Conservation (phyloP, 2,797 vertebrate genomes). For the Adelosebastes latens region DNA sequence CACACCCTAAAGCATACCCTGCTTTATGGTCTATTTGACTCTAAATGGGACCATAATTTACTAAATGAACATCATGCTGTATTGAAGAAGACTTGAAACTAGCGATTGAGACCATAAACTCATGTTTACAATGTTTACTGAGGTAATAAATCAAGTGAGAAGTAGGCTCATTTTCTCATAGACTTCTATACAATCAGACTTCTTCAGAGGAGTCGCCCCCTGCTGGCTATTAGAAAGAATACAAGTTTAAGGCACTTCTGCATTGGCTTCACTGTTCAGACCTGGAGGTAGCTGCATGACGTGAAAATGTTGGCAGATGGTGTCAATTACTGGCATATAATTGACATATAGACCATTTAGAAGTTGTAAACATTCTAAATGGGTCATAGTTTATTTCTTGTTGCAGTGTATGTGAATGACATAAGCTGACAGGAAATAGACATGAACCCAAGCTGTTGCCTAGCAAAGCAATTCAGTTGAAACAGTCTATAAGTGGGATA, state of each 20-base stretch:
- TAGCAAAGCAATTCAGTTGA: neutral
- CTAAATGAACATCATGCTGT: too few relatives aligned
- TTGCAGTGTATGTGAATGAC: neutral
- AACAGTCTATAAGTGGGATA: neutral
- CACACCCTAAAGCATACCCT: too few relatives aligned
- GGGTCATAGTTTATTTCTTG: neutral
- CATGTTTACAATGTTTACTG: too few relatives aligned
- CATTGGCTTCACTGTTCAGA: too few relatives aligned
- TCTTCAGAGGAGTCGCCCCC: neutral
- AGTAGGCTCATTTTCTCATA: neutral
- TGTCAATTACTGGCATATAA: neutral
- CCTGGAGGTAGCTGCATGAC: neutral
- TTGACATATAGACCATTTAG: neutral
- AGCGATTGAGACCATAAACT: too few relatives aligned
- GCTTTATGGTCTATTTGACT: too few relatives aligned
- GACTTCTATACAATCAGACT: neutral
- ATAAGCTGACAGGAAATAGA: neutral
- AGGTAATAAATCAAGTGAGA: too few relatives aligned
- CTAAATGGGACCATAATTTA: too few relatives aligned
- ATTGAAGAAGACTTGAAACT: too few relatives aligned
- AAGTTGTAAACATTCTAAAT: too few relatives aligned
- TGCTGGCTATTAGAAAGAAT: rapidly evolving
- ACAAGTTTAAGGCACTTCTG: too few relatives aligned
- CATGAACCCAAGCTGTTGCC: neutral
- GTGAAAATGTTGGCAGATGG: neutral